A percentile compares a stretch with the other conserved stretches of the same genome.
Conservation (phyloP, 2,888 invertebrate genomes). For the Nephrotoma appendiculata region DNA sequence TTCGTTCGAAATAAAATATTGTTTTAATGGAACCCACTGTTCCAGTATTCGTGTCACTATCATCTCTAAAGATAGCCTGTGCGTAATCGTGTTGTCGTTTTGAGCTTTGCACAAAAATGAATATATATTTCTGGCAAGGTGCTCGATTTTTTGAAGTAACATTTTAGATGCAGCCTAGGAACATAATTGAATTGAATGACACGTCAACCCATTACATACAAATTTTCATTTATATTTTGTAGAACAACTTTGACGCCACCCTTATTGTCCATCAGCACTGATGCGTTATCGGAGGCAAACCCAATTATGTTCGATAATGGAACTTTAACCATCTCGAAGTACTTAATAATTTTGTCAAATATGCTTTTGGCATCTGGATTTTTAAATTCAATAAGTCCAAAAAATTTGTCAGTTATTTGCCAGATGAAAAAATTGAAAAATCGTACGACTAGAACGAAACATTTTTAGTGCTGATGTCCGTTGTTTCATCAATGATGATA, state of each 20-base stretch:
- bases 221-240: conserved; percentile 12
- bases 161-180: conserved; percentile 17
- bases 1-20: no score
- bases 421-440: no score
- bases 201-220: conserved; percentile 19
- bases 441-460: not conserved
- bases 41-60: conserved; percentile 3
- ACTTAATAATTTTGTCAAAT: not conserved
- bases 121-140: conserved; percentile 16
- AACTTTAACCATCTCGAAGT: conserved; percentile 6
- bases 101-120: conserved; percentile 14
- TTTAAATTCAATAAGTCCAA: not conserved
- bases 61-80: no score
- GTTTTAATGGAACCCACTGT: not conserved
- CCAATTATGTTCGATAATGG: conserved; percentile 17
- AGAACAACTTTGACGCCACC: conserved; percentile 15
- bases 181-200: conserved; percentile 18
- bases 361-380: not conserved
- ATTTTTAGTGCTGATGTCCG: not conserved
- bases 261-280: conserved; percentile 18
- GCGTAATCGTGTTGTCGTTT: conserved; percentile 2
- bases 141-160: conserved; percentile 17
- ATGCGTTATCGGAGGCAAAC: conserved; percentile 18
- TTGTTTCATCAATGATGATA: not conserved
- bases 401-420: not conserved